These are phyloP conservation scores for Tricholauxania praeusta DNA, from an alignment of 2,888 invertebrate species.

Conservation along the genomic window DNA sequence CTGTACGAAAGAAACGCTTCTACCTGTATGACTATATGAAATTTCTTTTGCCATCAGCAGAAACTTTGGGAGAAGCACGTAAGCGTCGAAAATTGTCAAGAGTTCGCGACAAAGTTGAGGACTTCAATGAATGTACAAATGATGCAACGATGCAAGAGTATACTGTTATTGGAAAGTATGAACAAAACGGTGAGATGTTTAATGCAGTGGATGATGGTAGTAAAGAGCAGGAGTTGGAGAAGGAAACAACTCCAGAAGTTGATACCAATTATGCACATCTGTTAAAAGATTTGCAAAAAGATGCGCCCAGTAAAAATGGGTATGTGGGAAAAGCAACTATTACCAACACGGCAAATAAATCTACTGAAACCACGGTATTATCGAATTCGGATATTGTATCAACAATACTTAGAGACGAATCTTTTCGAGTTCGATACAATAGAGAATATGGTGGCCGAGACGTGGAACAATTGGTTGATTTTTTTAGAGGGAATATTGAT, in stretches of 20 bases:
- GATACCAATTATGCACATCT: neutral
- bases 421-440: no score
- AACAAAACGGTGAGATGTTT: neutral
- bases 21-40: conserved; percentile 47
- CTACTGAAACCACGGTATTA: no score
- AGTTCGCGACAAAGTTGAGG: conserved; percentile 20
- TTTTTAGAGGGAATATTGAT: conserved; percentile 46
- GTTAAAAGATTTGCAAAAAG: neutral
- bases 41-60: conserved; percentile 43
- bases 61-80: conserved; percentile 25
- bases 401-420: neutral
- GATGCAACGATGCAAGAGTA: conserved; percentile 25
- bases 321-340: no score
- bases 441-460: conserved; percentile 32
- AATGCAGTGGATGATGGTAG: conserved; percentile 3
- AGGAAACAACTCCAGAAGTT: no score
- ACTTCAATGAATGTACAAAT: conserved; percentile 20
- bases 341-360: no score
- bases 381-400: neutral
- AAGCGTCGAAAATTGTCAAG: conserved; percentile 34
- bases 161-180: conserved; percentile 5
- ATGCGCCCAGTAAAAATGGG: neutral
- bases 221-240: neutral
- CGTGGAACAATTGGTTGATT: conserved; percentile 45
- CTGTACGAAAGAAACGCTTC: conserved; percentile 42